Percentiles rank a stretch among this genome's conserved stretches.
Conservation (phyloP, 2,113 vertebrate genomes). For the Ancistrus triradiatus region DNA sequence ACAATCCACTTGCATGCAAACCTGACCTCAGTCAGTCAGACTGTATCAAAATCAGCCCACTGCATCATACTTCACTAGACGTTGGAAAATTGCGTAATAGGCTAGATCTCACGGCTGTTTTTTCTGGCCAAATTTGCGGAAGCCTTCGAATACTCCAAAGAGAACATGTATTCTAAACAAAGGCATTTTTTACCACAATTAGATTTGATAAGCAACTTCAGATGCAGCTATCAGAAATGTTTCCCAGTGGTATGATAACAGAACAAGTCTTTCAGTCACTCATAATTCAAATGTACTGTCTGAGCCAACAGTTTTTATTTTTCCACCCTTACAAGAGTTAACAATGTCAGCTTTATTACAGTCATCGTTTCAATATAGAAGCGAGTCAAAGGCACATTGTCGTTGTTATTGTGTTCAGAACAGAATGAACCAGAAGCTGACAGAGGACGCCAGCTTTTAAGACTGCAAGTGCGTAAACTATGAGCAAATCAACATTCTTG, state of each 20-base stretch:
- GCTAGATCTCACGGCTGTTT: conserved; percentile 52
- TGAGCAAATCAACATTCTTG: background rate
- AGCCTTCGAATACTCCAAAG: no score
- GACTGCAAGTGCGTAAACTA: conserved; percentile 5
- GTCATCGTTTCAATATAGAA: background rate
- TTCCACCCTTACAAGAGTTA: background rate
- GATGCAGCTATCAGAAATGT: no score
- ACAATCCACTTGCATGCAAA: conserved; percentile 60
- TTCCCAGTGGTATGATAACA: no score
- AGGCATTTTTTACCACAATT: no score
- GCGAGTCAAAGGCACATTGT: background rate
- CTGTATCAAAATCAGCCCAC: conserved; percentile 47
- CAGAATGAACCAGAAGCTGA: conserved; percentile 1
- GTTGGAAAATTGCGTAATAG: conserved; percentile 62
- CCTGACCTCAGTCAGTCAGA: conserved; percentile 52
- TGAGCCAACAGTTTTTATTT: background rate
- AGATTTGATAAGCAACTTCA: no score
- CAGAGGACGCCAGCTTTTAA: conserved; percentile 18
- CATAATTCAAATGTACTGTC: background rate
- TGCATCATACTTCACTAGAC: conserved; percentile 61
- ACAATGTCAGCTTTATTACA: background rate
- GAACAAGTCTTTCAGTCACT: background rate
- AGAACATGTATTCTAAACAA: no score
- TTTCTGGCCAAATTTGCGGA: no score
- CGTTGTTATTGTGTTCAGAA: background rate